Percentiles rank a stretch among this genome's conserved stretches.
Evolutionary conservation across 2,797 vertebrate species (phyloP).

Genomic region (Poecilia velifera): DNA sequence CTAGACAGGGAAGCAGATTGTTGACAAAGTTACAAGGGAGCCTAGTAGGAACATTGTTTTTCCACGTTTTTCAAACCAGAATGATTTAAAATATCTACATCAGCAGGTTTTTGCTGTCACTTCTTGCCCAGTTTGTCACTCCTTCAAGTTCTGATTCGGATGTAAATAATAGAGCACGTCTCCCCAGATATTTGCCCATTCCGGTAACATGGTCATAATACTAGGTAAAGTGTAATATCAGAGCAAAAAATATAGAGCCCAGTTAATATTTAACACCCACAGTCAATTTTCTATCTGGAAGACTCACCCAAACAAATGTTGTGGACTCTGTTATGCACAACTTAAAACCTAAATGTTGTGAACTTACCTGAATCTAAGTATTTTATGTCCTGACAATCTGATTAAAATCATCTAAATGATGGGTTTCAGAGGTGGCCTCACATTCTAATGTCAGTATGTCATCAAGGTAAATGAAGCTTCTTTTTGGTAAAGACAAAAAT

Average conservation of each 20-base stretch:
- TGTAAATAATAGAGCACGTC: background rate
- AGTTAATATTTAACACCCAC: background rate
- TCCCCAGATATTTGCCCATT: background rate
- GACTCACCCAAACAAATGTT: background rate
- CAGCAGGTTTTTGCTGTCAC: background rate
- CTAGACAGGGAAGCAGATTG: constrained; percentile 62
- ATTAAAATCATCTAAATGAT: background rate
- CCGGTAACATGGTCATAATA: background rate
- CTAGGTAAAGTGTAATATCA: background rate
- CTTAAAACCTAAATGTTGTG: background rate
- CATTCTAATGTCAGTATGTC: background rate
- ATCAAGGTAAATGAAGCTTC: background rate
- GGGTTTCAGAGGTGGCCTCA: background rate
- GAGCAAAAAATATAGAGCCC: background rate
- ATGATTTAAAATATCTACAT: background rate
- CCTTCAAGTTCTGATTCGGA: background rate
- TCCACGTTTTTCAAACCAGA: background rate
- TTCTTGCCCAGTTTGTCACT: background rate
- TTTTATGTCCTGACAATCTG: background rate
- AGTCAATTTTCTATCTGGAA: background rate
- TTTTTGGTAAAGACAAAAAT: background rate
- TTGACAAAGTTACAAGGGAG: constrained; percentile 43
- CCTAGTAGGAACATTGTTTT: background rate
- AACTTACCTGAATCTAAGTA: background rate
- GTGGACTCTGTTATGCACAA: background rate